Base-by-base conservation (phyloP, 2,113 vertebrate species). In the Climacteris rufus region DNA sequence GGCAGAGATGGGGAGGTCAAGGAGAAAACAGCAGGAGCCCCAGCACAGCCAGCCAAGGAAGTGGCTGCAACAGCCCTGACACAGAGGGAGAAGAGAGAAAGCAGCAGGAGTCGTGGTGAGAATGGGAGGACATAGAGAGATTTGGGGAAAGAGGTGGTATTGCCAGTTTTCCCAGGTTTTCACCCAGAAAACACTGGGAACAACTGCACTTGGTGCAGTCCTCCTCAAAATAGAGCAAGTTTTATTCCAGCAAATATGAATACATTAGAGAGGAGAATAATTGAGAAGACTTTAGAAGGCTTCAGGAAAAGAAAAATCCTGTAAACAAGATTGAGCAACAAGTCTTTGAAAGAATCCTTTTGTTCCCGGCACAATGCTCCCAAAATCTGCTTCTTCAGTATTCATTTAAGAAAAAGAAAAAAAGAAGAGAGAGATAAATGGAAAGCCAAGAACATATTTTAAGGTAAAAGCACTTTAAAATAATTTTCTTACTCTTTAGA, bases 291-390 rank as follows among this genome's bases (percentile, higher is more conserved):
- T 89, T 89, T 79, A 87, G 53, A 90, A 93, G 83, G 65, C 81
- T 80, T 50, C 20, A 8, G 70, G 81, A 89, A 93, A 76, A 94
- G n/a, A 87, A 76, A 87, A 96, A 94, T 47, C 75, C 78, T 90
- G 85, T 79, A 94, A 93, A 96, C 89, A 96, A 91, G 71, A 74
- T 2, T 77, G 63, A 91, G 72, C 87, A 95, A 97, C 82, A 95
- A 90, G 92, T 83, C 91, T 95, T 94, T 97, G 74, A 96, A 92
- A 96, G 87, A 93, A 96, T 96, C 82, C 94, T 89, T 96, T 97
- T 94, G 94, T 94, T 96, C 95, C 93, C 39, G 5, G 86, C 72
- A 96, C 81, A 91, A 91, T 93, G 57, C 87, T 77, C 68, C 76
- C 64, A 69, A 93, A 96, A 97, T 96, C 97, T 97, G 93, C 93